Evolutionary conservation across 2,113 vertebrate genomes (phyloP).

Genomic region (Pomatostomus ruficeps): DNA sequence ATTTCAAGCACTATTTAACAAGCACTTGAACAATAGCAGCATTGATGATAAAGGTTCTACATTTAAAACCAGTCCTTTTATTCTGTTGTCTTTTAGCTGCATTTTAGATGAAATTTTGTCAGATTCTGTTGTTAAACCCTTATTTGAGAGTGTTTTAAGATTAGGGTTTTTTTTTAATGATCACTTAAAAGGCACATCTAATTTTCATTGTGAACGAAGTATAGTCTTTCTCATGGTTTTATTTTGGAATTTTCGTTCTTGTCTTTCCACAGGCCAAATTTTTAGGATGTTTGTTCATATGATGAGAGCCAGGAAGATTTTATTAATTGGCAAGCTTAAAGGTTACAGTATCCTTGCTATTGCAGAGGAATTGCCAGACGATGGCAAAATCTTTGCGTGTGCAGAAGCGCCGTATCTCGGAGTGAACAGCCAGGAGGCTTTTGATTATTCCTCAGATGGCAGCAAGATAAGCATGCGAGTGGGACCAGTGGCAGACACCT

Average conservation of each 20-base stretch:
- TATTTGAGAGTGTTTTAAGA: neutral
- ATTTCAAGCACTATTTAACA: slow-evolving; percentile 58
- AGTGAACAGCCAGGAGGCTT: slow-evolving; percentile 67
- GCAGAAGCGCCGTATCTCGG: slow-evolving; percentile 60
- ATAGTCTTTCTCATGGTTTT: neutral
- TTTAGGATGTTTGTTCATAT: slow-evolving; percentile 71
- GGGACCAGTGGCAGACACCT: slow-evolving; percentile 65
- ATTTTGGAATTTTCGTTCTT: neutral
- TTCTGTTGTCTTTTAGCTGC: slow-evolving; percentile 26
- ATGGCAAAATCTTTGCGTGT: slow-evolving; percentile 68
- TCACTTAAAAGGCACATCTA: neutral
- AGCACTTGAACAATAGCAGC: slow-evolving; percentile 39
- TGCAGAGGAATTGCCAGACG: slow-evolving; percentile 70
- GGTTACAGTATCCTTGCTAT: slow-evolving; percentile 68
- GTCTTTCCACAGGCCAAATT: slow-evolving; percentile 54
- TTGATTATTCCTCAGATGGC: slow-evolving; percentile 71
- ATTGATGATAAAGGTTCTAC: slow-evolving; percentile 40
- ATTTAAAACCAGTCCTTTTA: slow-evolving; percentile 33
- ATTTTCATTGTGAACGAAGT: neutral
- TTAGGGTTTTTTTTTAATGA: neutral
- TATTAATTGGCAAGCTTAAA: slow-evolving; percentile 73
- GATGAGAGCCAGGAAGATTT: slow-evolving; percentile 64
- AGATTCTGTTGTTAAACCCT: slow-evolving; percentile 11
- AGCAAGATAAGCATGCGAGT: slow-evolving; percentile 70
- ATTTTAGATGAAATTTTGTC: slow-evolving; percentile 7